Base-by-base conservation (phyloP, 2,888 invertebrate genomes). In the Clanis bilineata region DNA sequence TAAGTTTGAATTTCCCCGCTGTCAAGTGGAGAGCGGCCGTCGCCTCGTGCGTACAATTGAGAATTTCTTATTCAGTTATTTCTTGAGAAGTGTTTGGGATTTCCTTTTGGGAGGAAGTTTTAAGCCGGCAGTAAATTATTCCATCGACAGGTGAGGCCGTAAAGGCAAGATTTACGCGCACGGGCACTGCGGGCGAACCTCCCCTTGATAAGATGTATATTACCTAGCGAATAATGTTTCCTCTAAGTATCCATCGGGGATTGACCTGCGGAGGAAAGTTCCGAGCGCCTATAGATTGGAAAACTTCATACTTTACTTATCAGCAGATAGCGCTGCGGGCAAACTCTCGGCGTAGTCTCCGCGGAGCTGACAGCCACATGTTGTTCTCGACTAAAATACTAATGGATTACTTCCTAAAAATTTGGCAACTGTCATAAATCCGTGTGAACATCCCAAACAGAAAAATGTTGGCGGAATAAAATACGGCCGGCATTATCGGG, bases 81-180 rank as follows among this genome's bases (percentile, higher is more conserved):
- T 88, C 88, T 87, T 84, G 82, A 85, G 86, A 88, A 88, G 89
- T 90, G 90, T 90, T 90, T 86, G 88, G 88, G 85, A 88, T 90
- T 90, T 89, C 84, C 86, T 85, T 82, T 83, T 75, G 79, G 78
- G 74, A 74, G 83, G 84, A 90, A 91, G 87, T 91, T 92, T 91
- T 90, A 90, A 92, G 90, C 87, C 81, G 77, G 86, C 85, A 88
- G 88, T 92, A 92, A 91, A 92, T 92, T 92, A 91, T 90, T 89
- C 88, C 79, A 85, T 90, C 88, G 91, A 90, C 91, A 92, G 91
- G 91, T 91, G 86, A 88, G 88, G 89, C 86, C 85, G 91, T 91
- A 89, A 90, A 90, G 88, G 90, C 79, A 89, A 91, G 91, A 92
- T 92, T 91, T 92, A 92, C 89, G 89, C 85, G 81, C 76, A 79